phyloP scores from a whole-genome alignment of 2,113 vertebrate genomes.

The Peromyscus californicus region DNA sequence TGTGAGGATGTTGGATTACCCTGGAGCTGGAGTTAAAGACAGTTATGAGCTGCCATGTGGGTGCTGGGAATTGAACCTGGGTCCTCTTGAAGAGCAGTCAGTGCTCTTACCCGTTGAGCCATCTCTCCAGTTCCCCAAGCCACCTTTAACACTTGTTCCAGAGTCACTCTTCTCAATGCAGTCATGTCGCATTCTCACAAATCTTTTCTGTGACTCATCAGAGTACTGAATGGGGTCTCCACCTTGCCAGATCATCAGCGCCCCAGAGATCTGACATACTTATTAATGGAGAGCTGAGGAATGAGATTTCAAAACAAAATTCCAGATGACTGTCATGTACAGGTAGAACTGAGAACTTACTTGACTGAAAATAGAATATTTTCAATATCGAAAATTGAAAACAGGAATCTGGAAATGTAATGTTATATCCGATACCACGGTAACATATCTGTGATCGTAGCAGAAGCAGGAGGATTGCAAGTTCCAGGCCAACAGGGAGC shows the following conservation, averaged over 20 bases:
- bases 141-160: not conserved
- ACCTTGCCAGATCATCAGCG: not conserved
- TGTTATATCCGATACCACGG: not conserved
- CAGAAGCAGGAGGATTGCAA: not conserved
- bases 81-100: too few relatives aligned
- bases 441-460: too few relatives aligned
- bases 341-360: not conserved
- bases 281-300: not conserved
- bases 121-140: not conserved
- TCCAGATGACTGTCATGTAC: not conserved
- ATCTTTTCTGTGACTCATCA: not conserved
- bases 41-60: too few relatives aligned
- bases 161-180: not conserved
- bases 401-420: slow-evolving; percentile 12
- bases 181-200: not conserved
- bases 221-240: not conserved
- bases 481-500: not conserved
- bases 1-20: too few relatives aligned
- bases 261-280: not conserved
- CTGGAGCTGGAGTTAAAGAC: too few relatives aligned
- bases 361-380: not conserved
- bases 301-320: not conserved
- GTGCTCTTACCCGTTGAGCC: too few relatives aligned
- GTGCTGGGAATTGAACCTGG: too few relatives aligned
- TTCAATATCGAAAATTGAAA: slow-evolving; percentile 9